Evolutionary conservation across 2,888 invertebrate genomes (phyloP), one percentile per base, ranked within the genome.

Genomic region (Nasonia oneida): DNA sequence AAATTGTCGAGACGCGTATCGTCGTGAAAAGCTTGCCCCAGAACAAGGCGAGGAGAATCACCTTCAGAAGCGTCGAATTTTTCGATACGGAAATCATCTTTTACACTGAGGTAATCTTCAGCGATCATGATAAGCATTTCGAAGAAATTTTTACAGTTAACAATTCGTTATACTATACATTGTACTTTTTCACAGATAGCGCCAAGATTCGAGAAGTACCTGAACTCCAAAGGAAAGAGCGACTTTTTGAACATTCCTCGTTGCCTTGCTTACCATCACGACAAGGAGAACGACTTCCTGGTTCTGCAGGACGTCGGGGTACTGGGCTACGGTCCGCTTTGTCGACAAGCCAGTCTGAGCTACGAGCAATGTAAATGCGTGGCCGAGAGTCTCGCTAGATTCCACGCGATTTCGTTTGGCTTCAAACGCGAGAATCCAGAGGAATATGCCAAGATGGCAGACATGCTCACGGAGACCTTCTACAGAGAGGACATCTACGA

Each of bases 1-100:
- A 91, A 18, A 75, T 89, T 0, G 93, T 93, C 57, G 89, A 93
- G 74, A 91, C 96, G 0, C 95, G 95, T 90, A 92, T 96, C 0
- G 93, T 97, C n/a, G 94, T 96, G 0, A 97, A 97, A 91, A 94
- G 94, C n/a, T 94, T 97, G 88, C 97, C 96, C 0, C 94, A 94
- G 81, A 96, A 95, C 89, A 87, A 95, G 1, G 95, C 95, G 0
- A 93, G 96, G 47, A 94, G 95, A 0, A 95, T 95, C 47, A 95
- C 96, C 0, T 97, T 95, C 89, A 94, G 95, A 83, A 96, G 95
- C 67, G 90, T 94, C 4, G 96, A 96, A 76, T 97, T 96, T 91
- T 97, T 97, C 90, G 93, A 94, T 87, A 97, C 96, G 90, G 97
- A 97, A 93, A 95, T 96, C 0, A 93, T 93, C 81, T 96, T 96